Conservation (phyloP, 2,113 vertebrate species). For the Lampris incognitus region DNA sequence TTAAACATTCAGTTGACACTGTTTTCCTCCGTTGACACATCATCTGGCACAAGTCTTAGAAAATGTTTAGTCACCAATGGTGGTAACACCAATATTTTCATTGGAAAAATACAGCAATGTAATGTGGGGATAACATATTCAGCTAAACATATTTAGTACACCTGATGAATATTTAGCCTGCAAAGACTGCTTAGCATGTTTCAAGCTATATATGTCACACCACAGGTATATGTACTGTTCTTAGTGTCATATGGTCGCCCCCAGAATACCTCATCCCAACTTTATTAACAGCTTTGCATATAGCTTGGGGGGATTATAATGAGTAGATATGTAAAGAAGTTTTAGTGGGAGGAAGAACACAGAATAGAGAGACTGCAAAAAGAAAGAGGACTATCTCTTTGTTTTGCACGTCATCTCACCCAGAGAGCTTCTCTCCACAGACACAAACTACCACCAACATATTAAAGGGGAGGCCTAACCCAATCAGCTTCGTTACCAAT, state of each 20-base stretch:
- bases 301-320: background rate
- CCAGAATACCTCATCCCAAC: conserved; percentile 19
- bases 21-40: background rate
- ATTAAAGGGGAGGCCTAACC: conserved; percentile 39
- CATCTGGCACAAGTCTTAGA: too few relatives aligned
- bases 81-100: too few relatives aligned
- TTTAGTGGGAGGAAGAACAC: background rate
- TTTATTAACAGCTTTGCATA: conserved; percentile 37
- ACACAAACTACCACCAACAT: background rate
- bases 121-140: too few relatives aligned
- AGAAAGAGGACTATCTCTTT: conserved; percentile 60
- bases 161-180: too few relatives aligned
- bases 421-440: background rate
- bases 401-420: conserved; percentile 41
- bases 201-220: background rate
- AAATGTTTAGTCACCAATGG: too few relatives aligned
- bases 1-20: background rate
- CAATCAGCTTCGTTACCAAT: background rate
- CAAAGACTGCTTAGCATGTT: background rate
- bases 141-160: too few relatives aligned
- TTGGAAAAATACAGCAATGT: too few relatives aligned
- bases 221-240: conserved; percentile 19
- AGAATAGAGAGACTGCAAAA: conserved; percentile 48
- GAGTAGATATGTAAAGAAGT: conserved; percentile 30
- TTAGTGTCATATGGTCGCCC: conserved; percentile 30